These are phyloP conservation scores for Trypoxylon attenuatum DNA, from an alignment of 2,888 invertebrate species.

Conservation along the genomic window DNA sequence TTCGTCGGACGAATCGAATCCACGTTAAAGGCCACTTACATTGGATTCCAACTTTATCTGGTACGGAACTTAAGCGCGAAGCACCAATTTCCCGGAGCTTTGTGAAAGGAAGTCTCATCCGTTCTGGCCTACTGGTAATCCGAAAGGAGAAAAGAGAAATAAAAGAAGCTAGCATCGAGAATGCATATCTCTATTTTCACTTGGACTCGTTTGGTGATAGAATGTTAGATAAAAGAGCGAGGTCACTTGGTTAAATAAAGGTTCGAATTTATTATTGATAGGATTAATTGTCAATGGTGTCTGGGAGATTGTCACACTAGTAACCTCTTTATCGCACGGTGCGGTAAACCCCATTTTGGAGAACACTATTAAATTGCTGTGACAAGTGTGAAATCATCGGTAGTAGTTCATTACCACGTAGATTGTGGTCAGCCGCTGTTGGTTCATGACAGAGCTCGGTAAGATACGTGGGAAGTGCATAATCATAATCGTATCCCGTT, in stretches of 20 bases:
- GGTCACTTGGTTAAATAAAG: background rate
- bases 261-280: background rate
- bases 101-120: background rate
- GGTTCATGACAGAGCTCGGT: background rate
- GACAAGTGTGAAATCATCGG: background rate
- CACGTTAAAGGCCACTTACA: background rate
- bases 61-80: background rate
- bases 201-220: background rate
- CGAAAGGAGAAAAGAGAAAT: background rate
- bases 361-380: background rate
- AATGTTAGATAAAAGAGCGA: background rate
- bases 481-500: no score
- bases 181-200: background rate
- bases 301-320: no score
- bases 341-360: background rate
- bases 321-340: background rate
- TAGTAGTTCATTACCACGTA: slow-evolving; percentile 6
- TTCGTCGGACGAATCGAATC: background rate
- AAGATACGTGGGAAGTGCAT: background rate
- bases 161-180: no score
- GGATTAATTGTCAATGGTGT: background rate
- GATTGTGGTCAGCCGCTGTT: slow-evolving; percentile 4
- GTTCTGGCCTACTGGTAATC: background rate
- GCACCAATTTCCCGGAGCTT: background rate
- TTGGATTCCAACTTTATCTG: background rate